Base-by-base conservation (phyloP, 2,888 invertebrate species). In the Callyntrura sp. region DNA sequence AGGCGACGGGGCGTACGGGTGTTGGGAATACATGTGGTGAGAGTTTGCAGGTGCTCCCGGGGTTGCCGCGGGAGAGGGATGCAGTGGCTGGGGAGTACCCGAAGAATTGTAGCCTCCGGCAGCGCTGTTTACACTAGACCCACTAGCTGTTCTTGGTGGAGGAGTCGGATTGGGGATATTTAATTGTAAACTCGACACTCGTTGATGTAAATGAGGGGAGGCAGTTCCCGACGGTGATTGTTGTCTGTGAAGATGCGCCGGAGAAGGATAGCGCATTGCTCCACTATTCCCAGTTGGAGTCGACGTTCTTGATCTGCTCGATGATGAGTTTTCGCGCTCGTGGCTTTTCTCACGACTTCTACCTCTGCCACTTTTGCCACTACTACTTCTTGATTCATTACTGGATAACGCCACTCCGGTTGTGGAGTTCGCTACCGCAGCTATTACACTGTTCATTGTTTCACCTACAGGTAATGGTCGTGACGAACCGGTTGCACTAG, bases 381-480 rank as follows among this genome's bases (percentile, higher is more conserved):
- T 91, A 84, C 90, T 91, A 81, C 88, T 89, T 87, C 88, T 88
- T 11, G 88, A 85, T 55, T 85, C 88, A 23, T 88, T 90, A 48
- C 79, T 90, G 3, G 84, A 88, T 8, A 87, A 12, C 17, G 85
- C 70, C 9, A 88, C 88, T 79, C 90, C 91, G 35, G 92, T 93
- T 57, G 88, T 88, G 35, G 92, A 92, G 70, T 92, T 92, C 4
- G 92, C 93, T 11, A 89, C 91, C 0, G 93, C 93, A 62, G 93
- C 93, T 73, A 79, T 89, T 76, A 92, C 92, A 90, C 89, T 91
- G 76, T 91, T 93, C 55, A 90, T 90, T 83, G 86, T 91, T 48
- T 92, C 90, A 83, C 85, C 88, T 6, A 65, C 82, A 14, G 78
- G 60, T 9, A 88, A 17, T 8, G 65, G 79, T 55, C 84, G n/a